Evolutionary conservation across 2,888 invertebrate species (phyloP).

Genomic region (Aproaerema taeniolella): DNA sequence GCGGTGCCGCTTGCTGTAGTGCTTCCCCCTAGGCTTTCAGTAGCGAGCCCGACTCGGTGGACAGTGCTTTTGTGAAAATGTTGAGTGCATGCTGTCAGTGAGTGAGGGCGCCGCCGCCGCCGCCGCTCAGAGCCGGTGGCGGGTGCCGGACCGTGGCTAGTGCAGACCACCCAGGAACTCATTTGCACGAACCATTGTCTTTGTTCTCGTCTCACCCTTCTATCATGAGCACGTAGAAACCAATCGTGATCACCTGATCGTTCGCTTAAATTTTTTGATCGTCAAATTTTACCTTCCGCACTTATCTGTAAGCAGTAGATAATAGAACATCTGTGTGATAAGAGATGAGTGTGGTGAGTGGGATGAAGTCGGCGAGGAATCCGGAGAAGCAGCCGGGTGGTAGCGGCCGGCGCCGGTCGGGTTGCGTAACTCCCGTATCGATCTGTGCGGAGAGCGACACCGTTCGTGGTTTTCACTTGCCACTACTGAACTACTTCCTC

Average conservation of each 20-base stretch:
- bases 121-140: conserved; percentile 29
- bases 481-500: conserved; percentile 35
- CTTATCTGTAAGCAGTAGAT: too few species aligned
- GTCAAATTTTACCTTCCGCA: too few species aligned
- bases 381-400: conserved; percentile 26
- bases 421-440: conserved; percentile 74
- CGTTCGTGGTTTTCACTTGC: conserved; percentile 43
- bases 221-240: conserved; percentile 25
- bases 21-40: conserved; percentile 59
- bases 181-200: conserved; percentile 46
- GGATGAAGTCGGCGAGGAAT: conserved; percentile 5
- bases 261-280: too few species aligned
- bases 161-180: conserved; percentile 31
- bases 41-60: conserved; percentile 37
- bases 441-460: conserved; percentile 60
- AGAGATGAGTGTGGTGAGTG: conserved; percentile 16
- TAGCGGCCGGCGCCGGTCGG: conserved; percentile 51
- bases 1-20: conserved; percentile 67
- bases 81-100: conserved; percentile 61
- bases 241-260: conserved; percentile 15
- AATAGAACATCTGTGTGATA: too few species aligned
- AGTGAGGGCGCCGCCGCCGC: conserved; percentile 33
- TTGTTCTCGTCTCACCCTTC: conserved; percentile 38
- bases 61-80: conserved; percentile 63
- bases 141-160: conserved; percentile 42